phyloP scores from a whole-genome alignment of 2,888 invertebrate species.

The Amphipoea lucens region DNA sequence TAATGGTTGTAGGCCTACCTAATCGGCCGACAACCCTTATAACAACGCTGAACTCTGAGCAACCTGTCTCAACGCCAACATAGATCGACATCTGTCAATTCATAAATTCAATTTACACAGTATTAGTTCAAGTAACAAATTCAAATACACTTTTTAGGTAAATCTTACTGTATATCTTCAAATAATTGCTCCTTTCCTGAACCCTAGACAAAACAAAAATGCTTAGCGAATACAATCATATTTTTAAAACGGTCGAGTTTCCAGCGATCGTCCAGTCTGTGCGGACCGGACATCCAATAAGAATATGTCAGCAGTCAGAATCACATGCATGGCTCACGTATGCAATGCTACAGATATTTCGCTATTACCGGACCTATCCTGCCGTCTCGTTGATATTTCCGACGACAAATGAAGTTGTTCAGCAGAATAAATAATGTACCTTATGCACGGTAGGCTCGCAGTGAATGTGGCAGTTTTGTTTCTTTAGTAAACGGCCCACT shows the following conservation, averaged over 20 bases:
- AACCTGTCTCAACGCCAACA: neutral
- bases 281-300: slow-evolving; percentile 71
- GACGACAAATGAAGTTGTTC: slow-evolving; percentile 80
- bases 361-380: slow-evolving; percentile 62
- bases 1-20: neutral
- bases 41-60: neutral
- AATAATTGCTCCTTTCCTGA: slow-evolving; percentile 57
- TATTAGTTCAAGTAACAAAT: neutral
- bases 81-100: neutral
- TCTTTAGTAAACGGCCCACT: slow-evolving; percentile 41
- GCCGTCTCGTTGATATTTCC: slow-evolving; percentile 73
- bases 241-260: slow-evolving; percentile 61
- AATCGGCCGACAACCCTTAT: neutral
- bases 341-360: slow-evolving; percentile 62
- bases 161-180: slow-evolving; percentile 26
- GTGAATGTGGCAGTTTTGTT: slow-evolving; percentile 51
- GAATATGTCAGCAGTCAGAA: slow-evolving; percentile 71
- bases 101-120: slow-evolving; percentile 8
- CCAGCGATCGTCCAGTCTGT: slow-evolving; percentile 69
- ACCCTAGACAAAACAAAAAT: slow-evolving; percentile 55
- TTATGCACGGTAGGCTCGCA: slow-evolving; percentile 22
- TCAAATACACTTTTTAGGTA: slow-evolving; percentile 21
- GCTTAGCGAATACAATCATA: slow-evolving; percentile 64
- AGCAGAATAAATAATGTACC: slow-evolving; percentile 76
- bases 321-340: slow-evolving; percentile 66